Conservation (phyloP, 2,797 vertebrate species). For the Sebastes cheni region DNA sequence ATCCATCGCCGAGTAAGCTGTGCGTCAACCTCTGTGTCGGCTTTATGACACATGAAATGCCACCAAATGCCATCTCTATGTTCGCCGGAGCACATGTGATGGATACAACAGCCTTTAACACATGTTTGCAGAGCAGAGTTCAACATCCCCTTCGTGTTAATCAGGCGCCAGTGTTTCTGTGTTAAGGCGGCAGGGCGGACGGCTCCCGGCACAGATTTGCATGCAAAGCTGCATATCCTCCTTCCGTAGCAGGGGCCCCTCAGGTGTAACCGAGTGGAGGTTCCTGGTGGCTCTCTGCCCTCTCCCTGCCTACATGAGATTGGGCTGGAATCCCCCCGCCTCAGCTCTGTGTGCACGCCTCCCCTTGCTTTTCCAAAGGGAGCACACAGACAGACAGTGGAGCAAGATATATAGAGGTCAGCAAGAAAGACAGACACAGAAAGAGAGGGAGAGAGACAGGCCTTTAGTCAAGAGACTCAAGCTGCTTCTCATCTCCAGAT, state of each 20-base stretch:
- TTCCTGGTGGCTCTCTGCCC: slow-evolving; percentile 57
- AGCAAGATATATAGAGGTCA: slow-evolving; percentile 40
- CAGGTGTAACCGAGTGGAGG: slow-evolving; percentile 64
- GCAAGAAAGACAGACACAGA: neutral
- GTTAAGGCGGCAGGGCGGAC: slow-evolving; percentile 37
- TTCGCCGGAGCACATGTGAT: slow-evolving; percentile 48
- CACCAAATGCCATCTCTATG: slow-evolving; percentile 71
- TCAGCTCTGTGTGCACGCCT: slow-evolving; percentile 33
- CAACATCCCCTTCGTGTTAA: slow-evolving; percentile 60
- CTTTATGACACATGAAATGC: slow-evolving; percentile 79
- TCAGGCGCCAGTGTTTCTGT: slow-evolving; percentile 62
- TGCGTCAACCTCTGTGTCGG: slow-evolving; percentile 76
- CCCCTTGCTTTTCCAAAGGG: slow-evolving; percentile 21
- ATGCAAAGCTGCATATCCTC: slow-evolving; percentile 69
- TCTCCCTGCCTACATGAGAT: slow-evolving; percentile 54
- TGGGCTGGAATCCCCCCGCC: slow-evolving; percentile 26
- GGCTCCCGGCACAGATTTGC: slow-evolving; percentile 65
- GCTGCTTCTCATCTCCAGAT: too few relatives aligned
- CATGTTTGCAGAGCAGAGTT: slow-evolving; percentile 57
- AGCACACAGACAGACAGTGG: slow-evolving; percentile 27
- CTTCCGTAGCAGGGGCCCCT: slow-evolving; percentile 70
- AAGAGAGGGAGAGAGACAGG: neutral
- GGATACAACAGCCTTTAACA: slow-evolving; percentile 60
- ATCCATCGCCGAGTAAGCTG: slow-evolving; percentile 77
- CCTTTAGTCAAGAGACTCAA: slow-evolving; percentile 31